Base-by-base conservation (phyloP, 2,888 invertebrate species). In the Mythimna loreyi region DNA sequence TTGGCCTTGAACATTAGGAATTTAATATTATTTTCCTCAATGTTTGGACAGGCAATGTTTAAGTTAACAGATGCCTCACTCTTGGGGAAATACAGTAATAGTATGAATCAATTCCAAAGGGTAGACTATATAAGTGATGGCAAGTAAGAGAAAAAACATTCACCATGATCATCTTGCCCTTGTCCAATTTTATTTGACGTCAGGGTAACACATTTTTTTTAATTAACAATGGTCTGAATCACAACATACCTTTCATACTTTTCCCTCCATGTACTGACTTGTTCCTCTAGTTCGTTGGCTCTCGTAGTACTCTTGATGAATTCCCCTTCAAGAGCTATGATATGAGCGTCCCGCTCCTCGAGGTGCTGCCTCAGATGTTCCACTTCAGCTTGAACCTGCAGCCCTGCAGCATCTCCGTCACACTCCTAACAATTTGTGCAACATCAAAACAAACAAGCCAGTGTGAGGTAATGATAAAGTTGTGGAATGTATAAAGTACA, bases 261-360 rank as follows among this genome's bases (percentile, higher is more conserved):
- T 90, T 99, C 99, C 90, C 98, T 97, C 98, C 99, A 98, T 83
- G 98, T 98, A 62, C 97, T 94, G 66, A 99, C 94, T 91, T 99
- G 98, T 81, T 98, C 98, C 86, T 98, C 97, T 67, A 98, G 96
- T 71, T 98, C 97, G 36, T 97, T 97, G 88, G 98, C 96, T 86
- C 98, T 97, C 58, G 98, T 97, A 64, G 97, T 97, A 88, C 98
- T 98, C 86, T 97, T 97, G 75, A 98, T 95, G 91, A 98, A 98
- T 90, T 98, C 98, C 2, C 97, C 97, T 92, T 99, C 99, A 96
- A 99, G 97, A 85, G 97, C 97, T 78, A 98, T 97, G 85, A 99
- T 97, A 89, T 98, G 98, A 81, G 97, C 96, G 88, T 99, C 98
- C 83, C 98, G 97, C 90, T 98, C 98, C 21, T 97, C 94, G 43